Base-by-base conservation (phyloP, 2,888 invertebrate species). In the Dryomyza anilis region DNA sequence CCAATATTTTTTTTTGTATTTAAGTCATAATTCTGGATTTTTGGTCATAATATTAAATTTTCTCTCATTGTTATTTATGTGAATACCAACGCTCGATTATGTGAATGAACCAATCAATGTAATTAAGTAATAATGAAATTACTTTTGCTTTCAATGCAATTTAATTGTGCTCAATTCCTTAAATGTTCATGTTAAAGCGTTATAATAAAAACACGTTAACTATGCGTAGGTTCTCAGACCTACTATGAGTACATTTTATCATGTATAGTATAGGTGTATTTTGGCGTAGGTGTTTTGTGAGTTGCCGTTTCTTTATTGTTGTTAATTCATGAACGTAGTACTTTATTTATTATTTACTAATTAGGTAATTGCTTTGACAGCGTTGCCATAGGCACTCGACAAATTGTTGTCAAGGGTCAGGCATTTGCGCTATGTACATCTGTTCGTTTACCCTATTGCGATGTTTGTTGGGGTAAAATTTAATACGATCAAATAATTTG, bases 91-190 rank as follows among this genome's bases (percentile, higher is more conserved):
- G n/a, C n/a, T n/a, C n/a, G n/a, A n/a, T n/a, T n/a, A n/a, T n/a
- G n/a, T n/a, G n/a, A n/a, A n/a, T n/a, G n/a, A n/a, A n/a, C n/a
- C n/a, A n/a, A 43, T 43, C 4, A 3, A 43, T 43, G 48, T 50
- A 50, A 21, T 50, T 21, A 23, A 50, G 12, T 50, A 12, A 23
- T 50, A 21, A 50, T 21, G 14, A 14, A 16, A 23, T 50, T 50
- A 50, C 48, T 50, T 10, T 50, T 50, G 48, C 48, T 50, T 50
- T 50, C 48, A 50, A 50, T 25, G 19, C 48, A 25, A 50, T 21
- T 50, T 50, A 50, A 50, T 23, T 50, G 48, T n/a, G 48, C 48
- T 21, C 19, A 50, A 50, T 50, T 50, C 48, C 48, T 50, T 50
- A 50, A 50, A 50, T 50, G 48, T 50, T 50, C 23, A 50, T 50